These are phyloP conservation scores for Diarsia brunnea DNA, from an alignment of 2,888 invertebrate genomes.

Conservation along the genomic window DNA sequence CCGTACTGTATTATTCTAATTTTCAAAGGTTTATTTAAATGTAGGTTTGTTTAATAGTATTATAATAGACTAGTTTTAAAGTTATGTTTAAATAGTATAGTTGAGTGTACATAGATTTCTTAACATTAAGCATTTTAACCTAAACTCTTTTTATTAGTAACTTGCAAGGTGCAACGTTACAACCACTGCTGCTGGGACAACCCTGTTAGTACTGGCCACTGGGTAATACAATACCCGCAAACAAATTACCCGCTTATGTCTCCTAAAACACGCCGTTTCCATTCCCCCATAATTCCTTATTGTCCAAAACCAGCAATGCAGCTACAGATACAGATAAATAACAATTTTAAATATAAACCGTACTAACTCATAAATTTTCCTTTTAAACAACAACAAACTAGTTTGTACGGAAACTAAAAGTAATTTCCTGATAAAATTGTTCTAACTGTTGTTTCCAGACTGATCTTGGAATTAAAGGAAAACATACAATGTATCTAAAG, in stretches of 20 bases:
- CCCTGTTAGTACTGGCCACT: too few species aligned
- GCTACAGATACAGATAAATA: constrained; percentile 29
- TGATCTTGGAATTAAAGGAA: constrained; percentile 53
- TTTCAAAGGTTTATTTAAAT: too few species aligned
- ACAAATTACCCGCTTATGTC: not conserved
- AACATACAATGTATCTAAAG: constrained; percentile 45
- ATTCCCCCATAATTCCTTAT: not conserved
- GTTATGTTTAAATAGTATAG: too few species aligned
- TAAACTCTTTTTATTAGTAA: too few species aligned
- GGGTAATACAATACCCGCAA: too few species aligned
- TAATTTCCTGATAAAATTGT: constrained; percentile 59
- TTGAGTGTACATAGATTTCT: too few species aligned
- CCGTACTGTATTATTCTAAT: too few species aligned
- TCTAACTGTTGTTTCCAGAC: constrained; percentile 36
- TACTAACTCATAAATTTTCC: constrained; percentile 45
- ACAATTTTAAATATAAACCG: constrained; percentile 38
- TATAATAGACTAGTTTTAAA: too few species aligned
- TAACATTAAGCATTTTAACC: too few species aligned
- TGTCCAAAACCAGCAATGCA: not conserved
- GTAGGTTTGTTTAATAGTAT: too few species aligned
- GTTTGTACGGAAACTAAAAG: constrained; percentile 49
- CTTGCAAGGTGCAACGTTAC: too few species aligned
- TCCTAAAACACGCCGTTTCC: not conserved
- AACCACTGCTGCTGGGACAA: too few species aligned
- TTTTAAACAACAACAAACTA: constrained; percentile 47